These are phyloP conservation scores for Chiloscyllium plagiosum DNA, from an alignment of 2,113 vertebrate genomes.

Conservation along the genomic window DNA sequence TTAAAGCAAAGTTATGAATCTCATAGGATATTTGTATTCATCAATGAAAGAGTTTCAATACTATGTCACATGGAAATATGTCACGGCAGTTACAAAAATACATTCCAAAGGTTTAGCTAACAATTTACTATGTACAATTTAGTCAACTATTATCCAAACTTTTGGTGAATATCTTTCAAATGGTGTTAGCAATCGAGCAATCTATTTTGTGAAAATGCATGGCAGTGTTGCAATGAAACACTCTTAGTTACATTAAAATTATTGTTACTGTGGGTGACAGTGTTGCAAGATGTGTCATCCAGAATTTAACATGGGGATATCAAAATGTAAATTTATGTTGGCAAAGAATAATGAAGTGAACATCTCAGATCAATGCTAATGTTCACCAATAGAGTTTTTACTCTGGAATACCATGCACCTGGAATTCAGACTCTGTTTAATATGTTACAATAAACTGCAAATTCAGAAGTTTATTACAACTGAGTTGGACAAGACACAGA, in stretches of 20 bases:
- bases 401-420: background rate
- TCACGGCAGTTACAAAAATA: background rate
- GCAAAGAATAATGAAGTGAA: background rate
- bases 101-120: background rate
- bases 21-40: no score
- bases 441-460: background rate
- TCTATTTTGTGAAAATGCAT: background rate
- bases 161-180: background rate
- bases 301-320: background rate
- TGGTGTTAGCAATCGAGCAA: background rate
- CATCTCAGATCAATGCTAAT: background rate
- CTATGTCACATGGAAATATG: background rate
- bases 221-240: background rate
- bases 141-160: background rate
- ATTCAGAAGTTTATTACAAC: background rate
- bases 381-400: background rate
- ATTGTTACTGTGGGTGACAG: background rate
- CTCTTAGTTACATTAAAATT: no score
- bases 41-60: no score
- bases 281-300: background rate
- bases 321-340: background rate
- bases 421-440: background rate
- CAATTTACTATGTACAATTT: background rate
- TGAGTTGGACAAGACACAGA: background rate
- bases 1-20: no score